Percentiles rank a stretch among this genome's conserved stretches.
Conservation (phyloP, 2,888 invertebrate species). For the Cephus rjabovi region DNA sequence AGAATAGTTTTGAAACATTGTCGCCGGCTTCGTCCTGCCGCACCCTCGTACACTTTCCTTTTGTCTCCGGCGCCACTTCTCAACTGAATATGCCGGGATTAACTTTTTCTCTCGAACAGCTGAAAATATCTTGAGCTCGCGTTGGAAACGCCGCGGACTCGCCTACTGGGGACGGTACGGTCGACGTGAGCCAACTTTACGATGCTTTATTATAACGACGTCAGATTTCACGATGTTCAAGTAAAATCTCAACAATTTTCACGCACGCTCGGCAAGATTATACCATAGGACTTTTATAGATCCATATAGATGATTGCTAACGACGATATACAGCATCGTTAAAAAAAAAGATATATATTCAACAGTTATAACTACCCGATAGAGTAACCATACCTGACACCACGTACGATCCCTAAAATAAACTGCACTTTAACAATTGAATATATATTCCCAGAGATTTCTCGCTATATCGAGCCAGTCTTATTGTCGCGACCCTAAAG, state of each 20-base stretch:
- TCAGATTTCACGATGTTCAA: background rate
- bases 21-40: conserved; percentile 18
- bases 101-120: conserved; percentile 25
- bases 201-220: background rate
- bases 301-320: background rate
- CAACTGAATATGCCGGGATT: conserved; percentile 33
- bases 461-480: background rate
- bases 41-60: conserved; percentile 11
- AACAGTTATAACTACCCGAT: too few relatives aligned
- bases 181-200: background rate
- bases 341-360: too few relatives aligned
- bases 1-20: conserved; percentile 36
- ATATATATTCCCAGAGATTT: background rate
- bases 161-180: too few relatives aligned
- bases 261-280: background rate
- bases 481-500: conserved; percentile 1
- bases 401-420: background rate
- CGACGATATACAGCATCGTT: too few relatives aligned
- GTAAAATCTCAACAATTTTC: background rate
- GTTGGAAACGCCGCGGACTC: too few relatives aligned
- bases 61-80: conserved; percentile 29
- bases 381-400: too few relatives aligned
- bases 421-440: background rate
- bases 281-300: background rate
- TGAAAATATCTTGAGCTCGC: conserved; percentile 1